Percentiles rank a stretch among this genome's conserved stretches.
phyloP scores from a whole-genome alignment of 2,888 invertebrate species.

The Papilio demoleus region DNA sequence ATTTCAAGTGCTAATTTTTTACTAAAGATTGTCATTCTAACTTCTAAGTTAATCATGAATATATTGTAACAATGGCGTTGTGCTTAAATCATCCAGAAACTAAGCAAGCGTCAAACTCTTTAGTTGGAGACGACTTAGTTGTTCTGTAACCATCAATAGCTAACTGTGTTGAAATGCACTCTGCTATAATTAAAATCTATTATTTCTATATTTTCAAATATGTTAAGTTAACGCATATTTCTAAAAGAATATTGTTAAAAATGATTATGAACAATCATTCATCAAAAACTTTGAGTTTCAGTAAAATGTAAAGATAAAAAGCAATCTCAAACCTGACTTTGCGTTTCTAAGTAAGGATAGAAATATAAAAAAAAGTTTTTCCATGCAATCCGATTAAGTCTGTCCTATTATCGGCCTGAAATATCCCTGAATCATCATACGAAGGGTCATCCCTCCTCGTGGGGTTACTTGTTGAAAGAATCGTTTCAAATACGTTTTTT shows the following conservation, averaged over 20 bases:
- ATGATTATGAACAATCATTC: not conserved
- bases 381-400: conserved; percentile 43
- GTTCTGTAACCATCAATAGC: too few species aligned
- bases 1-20: too few species aligned
- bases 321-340: conserved; percentile 30
- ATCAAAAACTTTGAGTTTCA: not conserved
- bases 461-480: conserved; percentile 17
- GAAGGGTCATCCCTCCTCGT: conserved; percentile 35
- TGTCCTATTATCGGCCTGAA: conserved; percentile 45
- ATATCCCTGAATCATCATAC: conserved; percentile 47
- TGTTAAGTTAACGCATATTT: not conserved
- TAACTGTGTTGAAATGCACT: too few species aligned
- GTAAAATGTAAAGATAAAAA: conserved; percentile 6
- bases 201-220: not conserved
- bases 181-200: not conserved
- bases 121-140: too few species aligned
- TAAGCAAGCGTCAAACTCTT: too few species aligned
- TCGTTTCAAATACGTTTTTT: not conserved
- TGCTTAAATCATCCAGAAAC: too few species aligned
- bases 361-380: conserved; percentile 38
- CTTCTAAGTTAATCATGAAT: too few species aligned
- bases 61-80: too few species aligned
- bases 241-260: not conserved
- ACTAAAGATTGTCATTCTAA: too few species aligned
- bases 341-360: conserved; percentile 28